A percentile compares a stretch with the other conserved stretches of the same genome.
Evolutionary conservation across 2,797 vertebrate genomes (phyloP).

Genomic region (Bovichtus variegatus): DNA sequence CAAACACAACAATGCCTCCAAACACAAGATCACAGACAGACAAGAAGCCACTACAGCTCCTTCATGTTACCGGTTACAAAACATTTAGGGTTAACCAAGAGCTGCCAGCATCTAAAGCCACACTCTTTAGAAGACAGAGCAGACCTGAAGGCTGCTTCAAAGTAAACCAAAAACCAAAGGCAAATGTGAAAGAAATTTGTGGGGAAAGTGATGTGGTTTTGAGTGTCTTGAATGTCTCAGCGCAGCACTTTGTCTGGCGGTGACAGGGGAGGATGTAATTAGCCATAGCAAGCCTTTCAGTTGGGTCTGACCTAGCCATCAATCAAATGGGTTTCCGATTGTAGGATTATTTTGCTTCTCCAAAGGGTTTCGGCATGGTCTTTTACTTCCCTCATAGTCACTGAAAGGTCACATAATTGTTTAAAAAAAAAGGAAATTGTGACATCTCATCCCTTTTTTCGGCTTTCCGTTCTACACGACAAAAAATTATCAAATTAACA

Average conservation of each 20-base stretch:
- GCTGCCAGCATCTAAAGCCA: conserved; percentile 55
- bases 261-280: conserved; percentile 83
- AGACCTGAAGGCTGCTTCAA: conserved; percentile 72
- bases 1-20: conserved; percentile 32
- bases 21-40: conserved; percentile 53
- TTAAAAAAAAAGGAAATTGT: conserved; percentile 38
- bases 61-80: conserved; percentile 63
- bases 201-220: conserved; percentile 74
- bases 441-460: conserved; percentile 29
- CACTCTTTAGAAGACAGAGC: conserved; percentile 61
- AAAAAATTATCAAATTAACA: neutral
- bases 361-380: conserved; percentile 45
- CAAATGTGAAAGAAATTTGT: conserved; percentile 77
- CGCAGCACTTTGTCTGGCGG: conserved; percentile 74
- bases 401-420: conserved; percentile 49
- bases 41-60: conserved; percentile 28
- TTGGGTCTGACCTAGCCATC: conserved; percentile 75
- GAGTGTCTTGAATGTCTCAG: conserved; percentile 75
- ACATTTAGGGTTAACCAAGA: conserved; percentile 60
- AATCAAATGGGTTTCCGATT: conserved; percentile 76
- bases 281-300: conserved; percentile 78
- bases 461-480: conserved; percentile 5
- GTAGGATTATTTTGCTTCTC: conserved; percentile 72
- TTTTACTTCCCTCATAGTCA: conserved; percentile 51
- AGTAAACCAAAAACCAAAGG: conserved; percentile 71